Percentiles rank a stretch among this genome's conserved stretches.
Evolutionary conservation across 2,888 invertebrate species (phyloP).

Genomic region (Scaptomyza cyrtandrae): DNA sequence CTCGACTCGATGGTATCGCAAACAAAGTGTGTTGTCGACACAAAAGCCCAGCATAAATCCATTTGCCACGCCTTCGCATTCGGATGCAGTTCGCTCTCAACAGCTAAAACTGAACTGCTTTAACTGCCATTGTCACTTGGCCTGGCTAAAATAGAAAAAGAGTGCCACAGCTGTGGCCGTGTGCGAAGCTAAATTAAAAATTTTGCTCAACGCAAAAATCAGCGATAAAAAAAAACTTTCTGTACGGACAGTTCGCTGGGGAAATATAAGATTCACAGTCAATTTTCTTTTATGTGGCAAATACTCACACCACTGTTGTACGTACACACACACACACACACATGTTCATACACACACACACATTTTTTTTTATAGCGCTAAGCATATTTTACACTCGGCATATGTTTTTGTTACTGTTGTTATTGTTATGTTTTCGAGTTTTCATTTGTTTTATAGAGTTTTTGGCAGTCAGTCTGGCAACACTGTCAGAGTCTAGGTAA

Average conservation of each 20-base stretch:
- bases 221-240: constrained; percentile 39
- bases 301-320: constrained; percentile 17
- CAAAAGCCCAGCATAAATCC: constrained; percentile 53
- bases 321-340: constrained; percentile 14
- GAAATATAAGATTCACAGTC: constrained; percentile 73
- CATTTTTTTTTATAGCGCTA: constrained; percentile 52
- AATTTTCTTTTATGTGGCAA: constrained; percentile 73
- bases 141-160: constrained; percentile 17
- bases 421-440: constrained; percentile 10
- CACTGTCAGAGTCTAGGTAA: constrained; percentile 35
- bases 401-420: constrained; percentile 11
- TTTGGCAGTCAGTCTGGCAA: constrained; percentile 14
- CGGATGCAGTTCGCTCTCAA: constrained; percentile 3
- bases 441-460: constrained; percentile 18
- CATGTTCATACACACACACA: too few relatives aligned
- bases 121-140: constrained; percentile 51
- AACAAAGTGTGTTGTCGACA: constrained; percentile 44
- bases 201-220: constrained; percentile 49
- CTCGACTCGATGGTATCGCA: constrained; percentile 18
- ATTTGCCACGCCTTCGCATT: constrained; percentile 30
- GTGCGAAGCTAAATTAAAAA: constrained; percentile 56
- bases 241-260: constrained; percentile 39
- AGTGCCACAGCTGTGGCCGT: not conserved
- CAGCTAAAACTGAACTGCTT: constrained; percentile 20
- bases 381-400: constrained; percentile 62